Percentiles rank a stretch among this genome's conserved stretches.
phyloP scores from a whole-genome alignment of 1,140 invertebrate species.

The Micrasema minimum region DNA sequence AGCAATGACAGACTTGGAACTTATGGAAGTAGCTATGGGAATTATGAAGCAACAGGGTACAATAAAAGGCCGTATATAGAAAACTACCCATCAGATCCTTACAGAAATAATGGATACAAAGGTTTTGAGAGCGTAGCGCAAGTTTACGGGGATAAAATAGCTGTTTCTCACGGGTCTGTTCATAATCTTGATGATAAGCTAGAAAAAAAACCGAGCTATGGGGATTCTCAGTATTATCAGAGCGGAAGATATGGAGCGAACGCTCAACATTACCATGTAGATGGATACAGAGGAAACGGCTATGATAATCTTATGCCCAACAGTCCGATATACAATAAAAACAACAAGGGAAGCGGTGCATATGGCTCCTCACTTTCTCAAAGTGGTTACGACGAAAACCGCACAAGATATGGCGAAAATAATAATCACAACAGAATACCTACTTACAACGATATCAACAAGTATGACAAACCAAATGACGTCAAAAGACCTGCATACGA shows the following conservation, averaged over 20 bases:
- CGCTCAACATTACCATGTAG: neutral
- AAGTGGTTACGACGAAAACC: conserved; percentile 26
- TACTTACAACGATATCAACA: conserved; percentile 33
- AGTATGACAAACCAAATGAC: conserved; percentile 33
- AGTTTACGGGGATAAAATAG: conserved; percentile 46
- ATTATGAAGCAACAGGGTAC: conserved; percentile 42
- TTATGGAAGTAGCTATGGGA: conserved; percentile 41
- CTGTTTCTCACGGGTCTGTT: conserved; percentile 36
- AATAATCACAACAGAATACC: conserved; percentile 1
- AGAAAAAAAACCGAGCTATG: neutral
- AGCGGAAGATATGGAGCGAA: neutral
- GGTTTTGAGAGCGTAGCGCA: conserved; percentile 31
- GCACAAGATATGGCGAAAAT: neutral
- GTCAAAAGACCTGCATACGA: conserved; percentile 25
- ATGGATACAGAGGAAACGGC: conserved; percentile 50
- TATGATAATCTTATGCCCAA: conserved; percentile 48
- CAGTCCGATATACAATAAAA: conserved; percentile 35
- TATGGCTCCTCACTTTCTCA: neutral
- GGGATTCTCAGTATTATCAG: neutral
- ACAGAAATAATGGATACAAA: conserved; percentile 3
- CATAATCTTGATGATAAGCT: neutral
- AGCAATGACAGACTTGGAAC: conserved; percentile 18
- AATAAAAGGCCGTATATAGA: conserved; percentile 43
- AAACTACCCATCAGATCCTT: neutral
- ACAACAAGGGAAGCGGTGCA: neutral